phyloP scores from a whole-genome alignment of 1,140 invertebrate genomes.

The Papilio glaucus region DNA sequence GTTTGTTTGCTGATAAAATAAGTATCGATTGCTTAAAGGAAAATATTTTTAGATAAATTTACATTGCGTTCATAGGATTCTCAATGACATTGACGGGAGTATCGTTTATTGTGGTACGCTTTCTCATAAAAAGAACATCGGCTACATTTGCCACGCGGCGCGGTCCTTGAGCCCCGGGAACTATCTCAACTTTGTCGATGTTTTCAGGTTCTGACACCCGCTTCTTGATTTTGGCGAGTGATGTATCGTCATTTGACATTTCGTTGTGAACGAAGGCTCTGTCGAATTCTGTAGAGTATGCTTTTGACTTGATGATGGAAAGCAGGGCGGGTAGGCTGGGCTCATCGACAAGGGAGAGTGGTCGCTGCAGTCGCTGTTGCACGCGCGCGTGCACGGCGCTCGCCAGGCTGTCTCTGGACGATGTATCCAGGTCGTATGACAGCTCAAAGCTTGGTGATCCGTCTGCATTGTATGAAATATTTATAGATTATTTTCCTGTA shows the following conservation, averaged over 20 bases:
- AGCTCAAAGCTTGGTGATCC: conserved; percentile 51
- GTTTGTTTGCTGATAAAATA: background rate
- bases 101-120: conserved; percentile 41
- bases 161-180: conserved; percentile 48
- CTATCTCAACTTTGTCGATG: conserved; percentile 56
- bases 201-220: conserved; percentile 50
- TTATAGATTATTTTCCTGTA: background rate
- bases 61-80: conserved; percentile 65
- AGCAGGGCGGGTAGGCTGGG: conserved; percentile 50
- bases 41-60: conserved; percentile 17
- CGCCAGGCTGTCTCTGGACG: conserved; percentile 58
- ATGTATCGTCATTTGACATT: conserved; percentile 45
- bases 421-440: conserved; percentile 42
- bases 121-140: conserved; percentile 62
- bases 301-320: conserved; percentile 53
- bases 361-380: conserved; percentile 54
- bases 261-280: conserved; percentile 37
- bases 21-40: background rate
- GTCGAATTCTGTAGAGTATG: conserved; percentile 57
- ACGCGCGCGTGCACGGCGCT: conserved; percentile 62
- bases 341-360: conserved; percentile 57
- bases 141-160: conserved; percentile 63
- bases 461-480: conserved; percentile 60
- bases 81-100: conserved; percentile 60
- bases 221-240: conserved; percentile 48